Evolutionary conservation across 2,797 vertebrate species (phyloP), one percentile per base, ranked within the genome.

Genomic region (Manis crassicaudata): DNA sequence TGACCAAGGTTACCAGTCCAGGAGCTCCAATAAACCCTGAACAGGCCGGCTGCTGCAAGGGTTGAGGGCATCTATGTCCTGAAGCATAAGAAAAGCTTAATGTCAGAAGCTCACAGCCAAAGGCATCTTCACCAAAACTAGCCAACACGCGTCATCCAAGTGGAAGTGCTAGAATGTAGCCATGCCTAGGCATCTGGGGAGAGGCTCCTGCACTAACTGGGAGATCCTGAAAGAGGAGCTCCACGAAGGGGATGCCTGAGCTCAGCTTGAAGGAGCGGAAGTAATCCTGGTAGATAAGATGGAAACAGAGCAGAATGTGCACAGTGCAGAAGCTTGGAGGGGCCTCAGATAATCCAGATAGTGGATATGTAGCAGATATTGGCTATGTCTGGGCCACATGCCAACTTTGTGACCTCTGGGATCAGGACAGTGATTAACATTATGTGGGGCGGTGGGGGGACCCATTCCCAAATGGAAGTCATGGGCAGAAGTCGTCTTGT

Each of bases 31-130:
- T 1, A 50, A 83, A 27, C 16, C 37, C 50, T 20, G 2, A 7
- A 5, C 18, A 37, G 37, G 75, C 25, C 60, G 9, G 32, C 35
- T 75, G 6, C 58, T 17, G 5, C 18, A 32, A 88, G 35, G 68
- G 37, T 0, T 35, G 65, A 12, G 0, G 27, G 23, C 1, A 6
- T 35, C 37, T 32, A 3, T 20, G 5, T 20, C 70, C 18, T 12
- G 12, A 73, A 18, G 25, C 37, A 37, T 32, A 1, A 76, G 52
- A 60, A 88, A 58, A 73, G 10, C 58, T 88, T 9, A 3, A 1
- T 25, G 13, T 43, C 43, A 56, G 62, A 43, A 9, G 10, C 37
- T 14, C 21, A 12, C 13, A 40, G 40, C n/a, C 67, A 67, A 65
- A 63, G 35, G 32, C 6, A 0, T 32, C 85, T n/a, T 88, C 12